phyloP scores from a whole-genome alignment of 2,797 vertebrate species.

The Chaetodon trifasciatus region DNA sequence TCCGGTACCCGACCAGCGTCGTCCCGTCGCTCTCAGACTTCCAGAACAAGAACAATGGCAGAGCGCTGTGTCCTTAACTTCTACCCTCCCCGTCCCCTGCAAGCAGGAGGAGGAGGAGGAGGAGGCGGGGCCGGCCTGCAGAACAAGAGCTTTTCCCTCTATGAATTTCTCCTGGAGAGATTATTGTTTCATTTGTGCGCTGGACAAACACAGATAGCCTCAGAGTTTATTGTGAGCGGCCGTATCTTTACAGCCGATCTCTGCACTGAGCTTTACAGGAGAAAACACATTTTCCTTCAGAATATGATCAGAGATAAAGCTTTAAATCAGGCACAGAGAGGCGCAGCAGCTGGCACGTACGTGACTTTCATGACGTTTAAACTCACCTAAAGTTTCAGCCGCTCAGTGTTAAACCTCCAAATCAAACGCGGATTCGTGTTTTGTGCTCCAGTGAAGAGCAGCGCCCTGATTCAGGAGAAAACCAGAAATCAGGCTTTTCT shows the following conservation, averaged over 20 bases:
- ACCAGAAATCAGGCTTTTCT: not conserved
- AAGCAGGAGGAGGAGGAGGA: constrained; percentile 45
- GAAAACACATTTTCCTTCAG: constrained; percentile 23
- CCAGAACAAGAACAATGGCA: constrained; percentile 73
- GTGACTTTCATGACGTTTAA: not conserved
- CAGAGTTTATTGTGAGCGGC: constrained; percentile 41
- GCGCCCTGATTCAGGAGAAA: not conserved
- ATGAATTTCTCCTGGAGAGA: constrained; percentile 52
- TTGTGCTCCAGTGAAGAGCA: too few relatives aligned
- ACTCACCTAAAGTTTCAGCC: not conserved
- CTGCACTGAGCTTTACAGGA: not conserved
- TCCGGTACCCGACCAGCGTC: constrained; percentile 65
- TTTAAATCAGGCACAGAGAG: not conserved
- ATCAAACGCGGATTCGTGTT: rapidly evolving
- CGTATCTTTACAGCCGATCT: constrained; percentile 52
- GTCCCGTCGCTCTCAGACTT: constrained; percentile 43
- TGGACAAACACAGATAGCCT: constrained; percentile 73
- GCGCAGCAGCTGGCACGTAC: constrained; percentile 14
- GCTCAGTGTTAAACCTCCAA: not conserved
- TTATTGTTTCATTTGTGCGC: constrained; percentile 65
- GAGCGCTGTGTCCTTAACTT: constrained; percentile 61
- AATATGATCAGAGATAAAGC: constrained; percentile 14
- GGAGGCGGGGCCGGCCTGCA: constrained; percentile 51
- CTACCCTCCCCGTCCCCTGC: constrained; percentile 57
- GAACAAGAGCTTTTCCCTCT: constrained; percentile 56